Evolutionary conservation across 1,140 invertebrate genomes (phyloP), one percentile per base, ranked within the genome.

Genomic region (Eurosta solidaginis): DNA sequence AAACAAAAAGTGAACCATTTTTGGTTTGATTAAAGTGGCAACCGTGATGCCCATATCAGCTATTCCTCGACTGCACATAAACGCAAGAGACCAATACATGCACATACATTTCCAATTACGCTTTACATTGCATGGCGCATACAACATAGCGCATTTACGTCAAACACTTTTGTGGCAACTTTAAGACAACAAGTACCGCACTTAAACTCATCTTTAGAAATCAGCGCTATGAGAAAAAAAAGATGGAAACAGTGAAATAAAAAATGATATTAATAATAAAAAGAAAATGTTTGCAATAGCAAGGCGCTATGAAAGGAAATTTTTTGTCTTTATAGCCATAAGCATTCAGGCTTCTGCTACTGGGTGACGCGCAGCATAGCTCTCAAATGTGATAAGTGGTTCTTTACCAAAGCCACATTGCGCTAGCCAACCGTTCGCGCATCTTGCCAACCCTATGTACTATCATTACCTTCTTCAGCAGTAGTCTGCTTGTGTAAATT

Each of bases 181-280:
- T 74, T 45, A 74, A 74, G 73, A 74, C 73, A 74, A 74, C 44
- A 74, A 74, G 73, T 74, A 7, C 73, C 44, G 73, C 73, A 74
- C 73, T 74, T 74, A 74, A 74, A 40, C 73, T 74, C 73, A 74
- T 74, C 73, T 74, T 74, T 47, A 27, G 22, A 74, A 45, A 74
- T 74, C 40, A 47, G 40, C 22, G 42, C 40, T 25, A 47, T 45
- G 17, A 45, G 17, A 17, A 17, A 74, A 45, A 74, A 74, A 74
- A 74, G 17, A 25, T 6, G 27, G 44, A 20, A 74, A 74, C 27
- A 47, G 27, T 9, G 27, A 47, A 45, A 47, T 47, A 74, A 74
- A 40, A 40, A 25, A 54, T 54, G 27, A 54, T 68, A 63, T 59
- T 9, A 7, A 47, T n/a, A 27, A 74, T 45, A 44, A 47, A 44